Percentiles rank a stretch among this genome's conserved stretches.
phyloP scores from a whole-genome alignment of 2,797 vertebrate genomes.

The Notoglanidium macrostoma region DNA sequence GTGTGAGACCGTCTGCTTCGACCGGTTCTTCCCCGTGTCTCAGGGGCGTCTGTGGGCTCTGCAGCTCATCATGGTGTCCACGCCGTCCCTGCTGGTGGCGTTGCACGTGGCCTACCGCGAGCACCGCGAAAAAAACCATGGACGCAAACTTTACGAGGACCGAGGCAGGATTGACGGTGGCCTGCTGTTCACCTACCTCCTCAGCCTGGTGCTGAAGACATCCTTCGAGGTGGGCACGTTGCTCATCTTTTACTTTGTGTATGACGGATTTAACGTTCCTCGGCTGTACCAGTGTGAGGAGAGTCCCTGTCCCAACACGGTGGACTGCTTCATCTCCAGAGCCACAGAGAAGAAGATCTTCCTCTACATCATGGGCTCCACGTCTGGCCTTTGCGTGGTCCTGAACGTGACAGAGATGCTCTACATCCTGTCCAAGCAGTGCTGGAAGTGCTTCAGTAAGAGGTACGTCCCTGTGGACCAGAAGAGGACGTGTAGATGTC shows the following conservation, averaged over 20 bases:
- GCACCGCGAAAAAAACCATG: constrained; percentile 75
- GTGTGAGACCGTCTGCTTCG: constrained; percentile 88
- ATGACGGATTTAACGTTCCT: constrained; percentile 81
- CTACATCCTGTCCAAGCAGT: constrained; percentile 80
- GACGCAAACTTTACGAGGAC: constrained; percentile 74
- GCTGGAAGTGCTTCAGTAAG: constrained; percentile 72
- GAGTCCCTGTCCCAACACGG: constrained; percentile 82
- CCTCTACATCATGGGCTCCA: constrained; percentile 80
- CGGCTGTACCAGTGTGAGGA: constrained; percentile 75
- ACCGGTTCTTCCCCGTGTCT: constrained; percentile 87
- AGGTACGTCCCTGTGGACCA: constrained; percentile 60
- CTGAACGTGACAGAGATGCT: constrained; percentile 81
- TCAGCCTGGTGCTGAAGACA: constrained; percentile 83
- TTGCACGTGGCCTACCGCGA: constrained; percentile 85
- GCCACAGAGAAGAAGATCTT: constrained; percentile 89
- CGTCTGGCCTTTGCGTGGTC: constrained; percentile 80
- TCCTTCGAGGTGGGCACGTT: constrained; percentile 82
- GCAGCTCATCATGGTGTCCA: constrained; percentile 88
- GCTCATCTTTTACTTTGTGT: constrained; percentile 82
- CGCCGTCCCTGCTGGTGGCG: constrained; percentile 84
- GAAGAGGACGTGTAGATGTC: constrained; percentile 32
- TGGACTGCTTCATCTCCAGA: constrained; percentile 84
- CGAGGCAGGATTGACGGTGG: constrained; percentile 78
- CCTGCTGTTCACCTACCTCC: constrained; percentile 81
- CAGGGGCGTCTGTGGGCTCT: constrained; percentile 87